phyloP scores from a whole-genome alignment of 2,888 invertebrate species.

The Parnassius orleans region DNA sequence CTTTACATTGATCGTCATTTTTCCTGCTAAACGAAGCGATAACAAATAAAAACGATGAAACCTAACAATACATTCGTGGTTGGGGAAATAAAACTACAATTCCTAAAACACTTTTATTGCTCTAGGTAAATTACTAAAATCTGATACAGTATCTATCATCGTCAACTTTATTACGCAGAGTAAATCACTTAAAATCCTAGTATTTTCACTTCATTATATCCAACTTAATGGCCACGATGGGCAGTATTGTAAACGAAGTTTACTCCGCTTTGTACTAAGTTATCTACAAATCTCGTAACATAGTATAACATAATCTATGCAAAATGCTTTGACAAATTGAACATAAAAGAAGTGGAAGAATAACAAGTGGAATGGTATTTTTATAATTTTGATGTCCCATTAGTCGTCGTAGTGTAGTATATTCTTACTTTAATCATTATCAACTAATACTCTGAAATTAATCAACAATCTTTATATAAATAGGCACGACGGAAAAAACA shows the following conservation, averaged over 20 bases:
- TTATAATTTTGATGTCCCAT: constrained; percentile 38
- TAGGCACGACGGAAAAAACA: constrained; percentile 64
- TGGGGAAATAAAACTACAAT: constrained; percentile 1
- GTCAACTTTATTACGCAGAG: constrained; percentile 63
- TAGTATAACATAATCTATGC: constrained; percentile 28
- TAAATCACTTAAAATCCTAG: constrained; percentile 61
- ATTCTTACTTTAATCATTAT: constrained; percentile 42
- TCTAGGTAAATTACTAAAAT: constrained; percentile 67
- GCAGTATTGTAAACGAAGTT: constrained; percentile 60
- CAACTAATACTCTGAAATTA: constrained; percentile 62
- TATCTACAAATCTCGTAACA: constrained; percentile 25
- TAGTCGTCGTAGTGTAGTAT: constrained; percentile 35
- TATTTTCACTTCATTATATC: constrained; percentile 56
- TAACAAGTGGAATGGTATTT: constrained; percentile 70
- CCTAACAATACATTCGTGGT: no score
- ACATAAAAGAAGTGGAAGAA: constrained; percentile 61
- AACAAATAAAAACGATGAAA: no score
- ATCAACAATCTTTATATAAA: constrained; percentile 55
- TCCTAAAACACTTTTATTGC: constrained; percentile 77
- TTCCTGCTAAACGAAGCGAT: no score
- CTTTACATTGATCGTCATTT: no score
- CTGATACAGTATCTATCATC: constrained; percentile 58
- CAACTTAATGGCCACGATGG: constrained; percentile 72
- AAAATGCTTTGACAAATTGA: constrained; percentile 41
- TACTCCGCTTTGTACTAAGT: constrained; percentile 69